phyloP scores from a whole-genome alignment of 92 coral and sea anemone genomes.

The Epizoanthus rinbou region DNA sequence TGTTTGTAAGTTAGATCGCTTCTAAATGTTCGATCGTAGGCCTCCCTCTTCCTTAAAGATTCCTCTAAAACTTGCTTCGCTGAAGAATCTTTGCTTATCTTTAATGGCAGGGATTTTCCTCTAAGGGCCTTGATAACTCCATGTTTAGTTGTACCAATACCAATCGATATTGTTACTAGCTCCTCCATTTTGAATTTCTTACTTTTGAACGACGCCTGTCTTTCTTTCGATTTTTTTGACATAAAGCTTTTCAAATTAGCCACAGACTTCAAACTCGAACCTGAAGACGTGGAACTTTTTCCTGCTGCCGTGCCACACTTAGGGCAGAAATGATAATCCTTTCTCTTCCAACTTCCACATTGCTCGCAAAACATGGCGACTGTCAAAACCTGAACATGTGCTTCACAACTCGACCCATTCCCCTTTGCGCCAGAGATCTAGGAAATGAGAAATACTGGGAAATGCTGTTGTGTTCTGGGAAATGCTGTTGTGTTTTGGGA shows the following conservation, averaged over 20 bases:
- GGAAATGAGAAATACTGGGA: too few relatives aligned
- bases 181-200: slow-evolving; percentile 9
- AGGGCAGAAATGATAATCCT: slow-evolving; percentile 20
- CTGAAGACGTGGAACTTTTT: slow-evolving; percentile 15
- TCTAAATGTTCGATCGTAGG: not conserved
- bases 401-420: slow-evolving; percentile 32
- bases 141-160: slow-evolving; percentile 12
- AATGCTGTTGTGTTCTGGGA: not conserved
- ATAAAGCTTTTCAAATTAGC: slow-evolving; percentile 5
- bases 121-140: slow-evolving; percentile 16
- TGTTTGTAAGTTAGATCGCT: not conserved
- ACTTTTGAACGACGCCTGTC: slow-evolving; percentile 18
- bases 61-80: not conserved
- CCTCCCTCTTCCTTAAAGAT: slow-evolving; percentile 11
- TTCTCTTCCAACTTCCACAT: slow-evolving; percentile 15
- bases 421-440: too few relatives aligned
- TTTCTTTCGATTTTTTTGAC: slow-evolving; percentile 24
- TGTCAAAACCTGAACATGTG: too few relatives aligned
- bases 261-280: slow-evolving; percentile 17
- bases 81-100: slow-evolving; percentile 25
- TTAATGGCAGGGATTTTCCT: slow-evolving; percentile 26
- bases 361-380: slow-evolving; percentile 9
- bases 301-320: slow-evolving; percentile 26
- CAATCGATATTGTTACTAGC: slow-evolving; percentile 4
- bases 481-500: not conserved